Base-by-base conservation (phyloP, 2,888 invertebrate species). In the Pterobdella sp. region DNA sequence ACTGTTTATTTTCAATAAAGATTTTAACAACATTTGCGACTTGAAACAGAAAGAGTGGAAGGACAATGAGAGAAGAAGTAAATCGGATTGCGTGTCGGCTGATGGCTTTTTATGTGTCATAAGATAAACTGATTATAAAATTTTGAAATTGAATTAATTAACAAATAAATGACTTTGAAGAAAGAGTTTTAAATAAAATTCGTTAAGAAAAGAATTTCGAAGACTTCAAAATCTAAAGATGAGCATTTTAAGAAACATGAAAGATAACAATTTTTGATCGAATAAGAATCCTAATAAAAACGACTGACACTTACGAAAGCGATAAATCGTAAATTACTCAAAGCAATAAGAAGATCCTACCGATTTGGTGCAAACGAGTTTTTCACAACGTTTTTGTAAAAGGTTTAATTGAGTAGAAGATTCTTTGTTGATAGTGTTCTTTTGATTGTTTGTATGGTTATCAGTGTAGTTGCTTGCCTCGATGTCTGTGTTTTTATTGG, bases 321-420 rank as follows among this genome's bases (percentile, higher is more conserved):
- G 49, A 22, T 22, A 42, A 42, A 22, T 14, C 49, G 49, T 42
- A 42, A 42, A 42, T 14, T 42, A 42, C n/a, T 42, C 22, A 42
- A 42, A 42, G 22, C 49, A 42, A 42, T 42, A 22, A 42, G 22
- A 22, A 7, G 7, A 22, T 7, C 60, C n/a, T 56, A 56, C 60
- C 60, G 60, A 26, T 56, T 56, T 56, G 60, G 60, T 56, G 60
- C 60, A 56, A 56, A 56, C n/a, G 60, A 56, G 10, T 56, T 56
- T 56, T 56, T 56, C 60, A 4, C 49, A 14, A 22, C 22, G 49
- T 42, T 42, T 42, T 42, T 42, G 49, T 42, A 42, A 22, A 42
- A 22, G 60, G 26, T 26, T 56, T 56, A 56, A 56, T 56, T 56
- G 60, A 26, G 60, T 22, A 56, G 60, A 56, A 3, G 7, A 22